Percentiles rank a stretch among this genome's conserved stretches.
Evolutionary conservation across 1,140 invertebrate species (phyloP).

Genomic region (Wasmannia auropunctata): DNA sequence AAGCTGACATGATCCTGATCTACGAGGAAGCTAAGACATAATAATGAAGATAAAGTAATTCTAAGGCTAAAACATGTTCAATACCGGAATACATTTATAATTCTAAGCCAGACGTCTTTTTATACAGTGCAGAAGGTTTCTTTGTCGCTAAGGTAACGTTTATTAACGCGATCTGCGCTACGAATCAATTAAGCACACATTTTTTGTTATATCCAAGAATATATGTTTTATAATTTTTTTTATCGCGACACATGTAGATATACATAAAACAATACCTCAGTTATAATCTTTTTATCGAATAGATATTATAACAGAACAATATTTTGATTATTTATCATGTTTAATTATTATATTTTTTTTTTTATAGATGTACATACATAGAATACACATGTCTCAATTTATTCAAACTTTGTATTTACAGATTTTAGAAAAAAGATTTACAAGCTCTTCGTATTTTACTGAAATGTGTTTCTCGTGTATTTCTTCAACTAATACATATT

Average conservation of each 20-base stretch:
- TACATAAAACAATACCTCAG: no score
- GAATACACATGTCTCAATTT: neutral
- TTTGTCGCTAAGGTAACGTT: neutral
- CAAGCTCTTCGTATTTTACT: neutral
- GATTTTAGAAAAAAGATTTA: neutral
- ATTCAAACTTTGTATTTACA: neutral
- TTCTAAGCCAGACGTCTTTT: conserved; percentile 10
- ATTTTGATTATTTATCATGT: no score
- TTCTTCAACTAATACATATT: neutral
- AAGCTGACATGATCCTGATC: conserved; percentile 59
- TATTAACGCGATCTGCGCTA: neutral
- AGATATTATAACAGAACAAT: no score
- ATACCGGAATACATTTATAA: conserved; percentile 56
- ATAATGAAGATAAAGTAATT: conserved; percentile 61
- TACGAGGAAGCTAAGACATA: conserved; percentile 39
- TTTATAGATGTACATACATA: neutral
- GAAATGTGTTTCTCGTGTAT: neutral
- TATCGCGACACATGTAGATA: neutral
- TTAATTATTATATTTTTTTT: no score
- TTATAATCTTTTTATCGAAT: no score
- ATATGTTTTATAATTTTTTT: neutral
- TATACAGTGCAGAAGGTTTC: neutral
- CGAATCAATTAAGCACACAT: conserved; percentile 4
- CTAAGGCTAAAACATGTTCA: conserved; percentile 30
- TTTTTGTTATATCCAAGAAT: neutral